Percentiles rank a stretch among this genome's conserved stretches.
These are phyloP conservation scores for Dioctria linearis DNA, from an alignment of 2,888 invertebrate genomes.

Conservation along the genomic window DNA sequence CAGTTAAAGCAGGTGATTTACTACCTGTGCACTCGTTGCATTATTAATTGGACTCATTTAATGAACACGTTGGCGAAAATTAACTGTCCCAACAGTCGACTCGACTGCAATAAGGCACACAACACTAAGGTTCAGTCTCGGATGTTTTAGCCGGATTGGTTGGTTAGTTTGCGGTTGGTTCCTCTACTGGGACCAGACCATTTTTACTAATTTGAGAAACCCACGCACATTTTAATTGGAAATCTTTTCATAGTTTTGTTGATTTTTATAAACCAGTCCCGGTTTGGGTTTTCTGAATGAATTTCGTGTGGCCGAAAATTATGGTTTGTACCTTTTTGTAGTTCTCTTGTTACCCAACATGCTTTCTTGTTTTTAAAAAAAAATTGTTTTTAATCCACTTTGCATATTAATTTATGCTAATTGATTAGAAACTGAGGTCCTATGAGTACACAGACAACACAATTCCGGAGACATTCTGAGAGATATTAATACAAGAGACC, in stretches of 20 bases:
- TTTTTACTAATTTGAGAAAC: slow-evolving; percentile 55
- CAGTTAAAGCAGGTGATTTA: slow-evolving; percentile 49
- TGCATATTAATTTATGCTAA: slow-evolving; percentile 60
- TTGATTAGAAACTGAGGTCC: slow-evolving; percentile 56
- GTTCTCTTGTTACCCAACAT: slow-evolving; percentile 38
- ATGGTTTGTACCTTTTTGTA: slow-evolving; percentile 49
- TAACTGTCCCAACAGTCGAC: slow-evolving; percentile 32
- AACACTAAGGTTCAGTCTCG: background rate
- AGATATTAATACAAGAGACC: slow-evolving; percentile 49
- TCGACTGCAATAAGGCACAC: background rate
- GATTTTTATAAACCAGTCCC: slow-evolving; percentile 12
- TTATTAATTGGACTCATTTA: slow-evolving; percentile 54
- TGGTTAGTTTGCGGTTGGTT: background rate
- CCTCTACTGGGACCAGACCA: background rate
- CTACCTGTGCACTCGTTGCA: slow-evolving; percentile 27
- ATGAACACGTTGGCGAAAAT: slow-evolving; percentile 56
- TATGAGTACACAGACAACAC: slow-evolving; percentile 33
- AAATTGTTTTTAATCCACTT: slow-evolving; percentile 50
- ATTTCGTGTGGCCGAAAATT: slow-evolving; percentile 51
- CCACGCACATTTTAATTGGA: slow-evolving; percentile 52
- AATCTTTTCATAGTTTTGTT: slow-evolving; percentile 31
- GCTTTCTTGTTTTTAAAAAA: slow-evolving; percentile 26
- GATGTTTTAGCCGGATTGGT: slow-evolving; percentile 6
- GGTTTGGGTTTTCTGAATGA: slow-evolving; percentile 46
- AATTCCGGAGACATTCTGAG: slow-evolving; percentile 31